Evolutionary conservation across 2,113 vertebrate genomes (phyloP), one percentile per base, ranked within the genome.

Genomic region (Dipodomys ordii): DNA sequence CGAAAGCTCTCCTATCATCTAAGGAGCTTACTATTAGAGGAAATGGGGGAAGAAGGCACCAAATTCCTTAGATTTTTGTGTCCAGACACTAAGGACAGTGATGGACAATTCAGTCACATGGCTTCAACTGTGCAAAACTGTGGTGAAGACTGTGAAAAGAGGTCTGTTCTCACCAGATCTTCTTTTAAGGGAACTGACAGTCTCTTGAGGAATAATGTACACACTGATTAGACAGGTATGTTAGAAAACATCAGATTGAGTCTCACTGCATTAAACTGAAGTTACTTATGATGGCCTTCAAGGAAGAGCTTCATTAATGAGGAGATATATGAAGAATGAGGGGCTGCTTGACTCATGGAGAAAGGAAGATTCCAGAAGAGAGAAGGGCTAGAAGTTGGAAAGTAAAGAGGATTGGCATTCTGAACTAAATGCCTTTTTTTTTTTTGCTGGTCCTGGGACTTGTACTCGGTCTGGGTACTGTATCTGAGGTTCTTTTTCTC

Each of bases 61-160:
- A 35, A 28, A 62, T 46, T 10, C 49, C 35, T 60, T 86, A 23
- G 35, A n/a, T 65, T 64, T 16, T 30, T 53, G 35, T 3, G 68
- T 76, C 80, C 68, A 23, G 74, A 62, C 19, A 10, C 30, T 69
- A 68, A 1, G 0, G 27, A 0, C 25, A 15, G 32, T 5, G 28
- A 22, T 23, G 20, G 27, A 18, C n/a, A 57, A 11, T 35, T 2
- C 7, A 60, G 35, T 10, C 12, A 20, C 0, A 10, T 25, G 60
- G 73, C 6, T 35, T 7, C 10, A 6, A 9, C 32, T 65, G 57
- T 73, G 87, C 25, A 88, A 64, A 20, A 22, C 53, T 32, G 5
- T 77, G 53, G n/a, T 12, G 53, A 77, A 27, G 9, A 73, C 6
- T 4, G 1, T 16, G 71, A 30, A 1, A 57, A 35, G 35, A 89